These are phyloP conservation scores for Pholis gunnellus DNA, from an alignment of 2,113 vertebrate species.

Conservation along the genomic window DNA sequence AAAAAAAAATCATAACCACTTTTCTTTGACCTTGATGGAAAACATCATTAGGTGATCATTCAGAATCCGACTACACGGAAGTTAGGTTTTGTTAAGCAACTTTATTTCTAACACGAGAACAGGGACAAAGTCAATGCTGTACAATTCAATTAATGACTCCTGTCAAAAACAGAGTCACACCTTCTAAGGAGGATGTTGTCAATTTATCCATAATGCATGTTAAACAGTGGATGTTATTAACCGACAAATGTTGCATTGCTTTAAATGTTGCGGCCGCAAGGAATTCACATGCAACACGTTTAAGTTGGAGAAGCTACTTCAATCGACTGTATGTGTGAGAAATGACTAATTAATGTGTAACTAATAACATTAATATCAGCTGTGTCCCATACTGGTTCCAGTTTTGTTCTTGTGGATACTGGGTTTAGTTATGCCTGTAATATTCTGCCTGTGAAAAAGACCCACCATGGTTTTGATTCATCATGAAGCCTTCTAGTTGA, in stretches of 20 bases:
- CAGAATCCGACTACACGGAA: no score
- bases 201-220: no score
- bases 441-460: neutral
- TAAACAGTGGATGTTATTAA: no score
- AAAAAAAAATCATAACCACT: neutral
- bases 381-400: neutral
- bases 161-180: no score
- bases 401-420: neutral
- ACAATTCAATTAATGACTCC: no score
- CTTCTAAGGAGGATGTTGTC: no score
- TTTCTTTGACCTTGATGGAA: neutral
- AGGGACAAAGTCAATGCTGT: no score
- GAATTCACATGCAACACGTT: neutral
- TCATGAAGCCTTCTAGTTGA: neutral
- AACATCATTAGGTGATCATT: neutral
- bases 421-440: neutral
- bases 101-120: no score
- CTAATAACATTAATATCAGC: neutral
- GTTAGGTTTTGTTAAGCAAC: no score
- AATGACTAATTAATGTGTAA: no score
- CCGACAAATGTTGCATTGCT: no score
- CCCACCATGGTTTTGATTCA: neutral
- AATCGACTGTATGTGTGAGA: neutral
- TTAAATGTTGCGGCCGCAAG: neutral
- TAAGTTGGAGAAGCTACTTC: neutral